A percentile compares a stretch with the other conserved stretches of the same genome.
phyloP scores from a whole-genome alignment of 2,797 vertebrate genomes.

The Sebastes taczanowskii region DNA sequence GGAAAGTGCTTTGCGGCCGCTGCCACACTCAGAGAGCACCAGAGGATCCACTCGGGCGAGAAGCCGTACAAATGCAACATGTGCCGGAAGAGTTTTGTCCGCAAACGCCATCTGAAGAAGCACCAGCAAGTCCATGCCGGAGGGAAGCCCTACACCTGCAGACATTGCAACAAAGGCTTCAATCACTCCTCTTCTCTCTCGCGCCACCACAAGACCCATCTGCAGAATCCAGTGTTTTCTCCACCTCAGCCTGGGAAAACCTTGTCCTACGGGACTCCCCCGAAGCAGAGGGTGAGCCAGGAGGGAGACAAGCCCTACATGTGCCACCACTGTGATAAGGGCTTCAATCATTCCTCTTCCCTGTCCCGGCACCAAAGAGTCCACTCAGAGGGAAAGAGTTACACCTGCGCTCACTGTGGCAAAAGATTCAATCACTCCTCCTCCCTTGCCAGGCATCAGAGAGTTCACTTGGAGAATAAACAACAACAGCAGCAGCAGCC shows the following conservation, averaged over 20 bases:
- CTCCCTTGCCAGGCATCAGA: constrained; percentile 84
- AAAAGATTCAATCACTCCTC: constrained; percentile 86
- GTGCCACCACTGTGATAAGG: constrained; percentile 87
- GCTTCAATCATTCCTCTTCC: constrained; percentile 88
- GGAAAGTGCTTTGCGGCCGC: constrained; percentile 85
- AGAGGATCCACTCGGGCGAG: constrained; percentile 85
- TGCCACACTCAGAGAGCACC: constrained; percentile 84
- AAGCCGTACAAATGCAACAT: constrained; percentile 88
- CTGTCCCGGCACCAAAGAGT: constrained; percentile 87
- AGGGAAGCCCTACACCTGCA: constrained; percentile 86
- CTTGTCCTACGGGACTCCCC: constrained; percentile 72
- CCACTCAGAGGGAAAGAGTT: constrained; percentile 85
- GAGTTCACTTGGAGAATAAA: constrained; percentile 84
- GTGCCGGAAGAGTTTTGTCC: constrained; percentile 87
- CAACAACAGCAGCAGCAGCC: constrained; percentile 54
- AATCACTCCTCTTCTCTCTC: constrained; percentile 87
- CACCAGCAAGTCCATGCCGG: constrained; percentile 87
- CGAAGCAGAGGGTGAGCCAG: constrained; percentile 80
- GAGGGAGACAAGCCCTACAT: constrained; percentile 86
- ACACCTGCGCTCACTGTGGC: constrained; percentile 84
- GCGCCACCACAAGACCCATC: constrained; percentile 84
- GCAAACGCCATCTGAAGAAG: constrained; percentile 86
- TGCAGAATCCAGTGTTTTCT: constrained; percentile 82
- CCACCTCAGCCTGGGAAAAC: constrained; percentile 76
- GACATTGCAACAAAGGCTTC: constrained; percentile 87